Percentiles rank a stretch among this genome's conserved stretches.
phyloP scores from a whole-genome alignment of 2,797 vertebrate species.

The Danio tinwini region DNA sequence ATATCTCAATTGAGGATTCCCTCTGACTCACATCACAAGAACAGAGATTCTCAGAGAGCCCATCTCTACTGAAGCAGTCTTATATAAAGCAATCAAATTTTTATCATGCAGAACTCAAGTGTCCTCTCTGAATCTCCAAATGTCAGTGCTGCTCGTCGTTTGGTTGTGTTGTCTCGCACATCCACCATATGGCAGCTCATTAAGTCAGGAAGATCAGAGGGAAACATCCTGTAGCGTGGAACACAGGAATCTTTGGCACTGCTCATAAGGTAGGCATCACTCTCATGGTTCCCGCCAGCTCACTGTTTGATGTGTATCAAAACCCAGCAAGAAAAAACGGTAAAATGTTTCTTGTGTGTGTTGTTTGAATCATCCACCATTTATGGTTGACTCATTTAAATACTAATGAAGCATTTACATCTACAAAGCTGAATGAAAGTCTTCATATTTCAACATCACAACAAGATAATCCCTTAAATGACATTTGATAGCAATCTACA shows the following conservation, averaged over 20 bases:
- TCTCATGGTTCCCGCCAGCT: not conserved
- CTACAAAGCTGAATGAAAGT: not conserved
- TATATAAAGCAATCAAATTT: slow-evolving; percentile 46
- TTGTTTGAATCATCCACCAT: not conserved
- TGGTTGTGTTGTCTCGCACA: slow-evolving; percentile 44
- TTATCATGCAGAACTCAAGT: slow-evolving; percentile 31
- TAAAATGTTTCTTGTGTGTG: not conserved
- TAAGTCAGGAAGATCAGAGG: slow-evolving; percentile 63
- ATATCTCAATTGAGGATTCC: not conserved
- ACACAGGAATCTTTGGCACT: slow-evolving; percentile 32
- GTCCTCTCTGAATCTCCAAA: not conserved
- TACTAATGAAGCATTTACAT: not conserved
- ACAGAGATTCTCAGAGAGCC: slow-evolving; percentile 10
- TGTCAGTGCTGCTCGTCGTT: slow-evolving; percentile 44
- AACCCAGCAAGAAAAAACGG: slow-evolving; percentile 1
- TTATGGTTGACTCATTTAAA: not conserved
- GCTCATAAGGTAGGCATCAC: not conserved
- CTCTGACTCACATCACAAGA: not conserved
- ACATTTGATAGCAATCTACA: too few relatives aligned
- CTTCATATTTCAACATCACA: not conserved
- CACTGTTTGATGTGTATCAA: slow-evolving; percentile 16
- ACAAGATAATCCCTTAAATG: not conserved
- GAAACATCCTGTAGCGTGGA: slow-evolving; percentile 21
- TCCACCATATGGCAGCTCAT: slow-evolving; percentile 72
- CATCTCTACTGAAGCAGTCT: slow-evolving; percentile 17